Evolutionary conservation across 2,888 invertebrate genomes (phyloP), one percentile per base, ranked within the genome.

Genomic region (Furcula furcula): DNA sequence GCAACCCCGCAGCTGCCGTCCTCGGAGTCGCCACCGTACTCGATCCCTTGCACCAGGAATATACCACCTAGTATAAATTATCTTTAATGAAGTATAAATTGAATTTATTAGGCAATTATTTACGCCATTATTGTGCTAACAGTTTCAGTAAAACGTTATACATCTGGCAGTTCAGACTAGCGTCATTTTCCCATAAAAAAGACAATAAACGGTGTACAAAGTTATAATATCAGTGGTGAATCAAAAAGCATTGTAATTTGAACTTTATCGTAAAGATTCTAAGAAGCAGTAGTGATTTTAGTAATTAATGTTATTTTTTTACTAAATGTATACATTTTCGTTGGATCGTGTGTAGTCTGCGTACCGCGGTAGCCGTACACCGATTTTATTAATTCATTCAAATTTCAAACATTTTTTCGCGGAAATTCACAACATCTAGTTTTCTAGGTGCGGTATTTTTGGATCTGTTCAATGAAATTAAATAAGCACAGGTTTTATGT

Each of bases 131-230:
- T 52, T 42, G 33, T 43, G 43, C 32, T 40, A 47, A 45, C 37
- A 32, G 43, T 45, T 43, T 40, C 51, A 43, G 36, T 46, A 47
- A 42, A 43, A 48, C 43, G 34, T 32, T 32, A 34, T 40, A 57
- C 63, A 65, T 60, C 57, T 68, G 60, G 64, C 40, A 36, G 50
- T 49, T 46, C 46, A 41, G 45, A 46, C 44, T 40, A 58, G 45
- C 54, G 61, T 60, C 50, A 58, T 47, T 46, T 37, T 50, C 47
- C 34, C 49, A 63, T 64, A 57, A 66, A 67, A 59, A 41, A 51
- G 54, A 53, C 54, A 50, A 49, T 68, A 59, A 62, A 62, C 49
- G 38, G 10, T 29, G 31, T 42, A 44, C 37, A 43, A 39, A 40
- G 33, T 40, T 38, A 49, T 38, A 34, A 49, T 27, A 11, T 18